Conservation (phyloP, 2,797 vertebrate genomes). For the Semotilus atromaculatus region DNA sequence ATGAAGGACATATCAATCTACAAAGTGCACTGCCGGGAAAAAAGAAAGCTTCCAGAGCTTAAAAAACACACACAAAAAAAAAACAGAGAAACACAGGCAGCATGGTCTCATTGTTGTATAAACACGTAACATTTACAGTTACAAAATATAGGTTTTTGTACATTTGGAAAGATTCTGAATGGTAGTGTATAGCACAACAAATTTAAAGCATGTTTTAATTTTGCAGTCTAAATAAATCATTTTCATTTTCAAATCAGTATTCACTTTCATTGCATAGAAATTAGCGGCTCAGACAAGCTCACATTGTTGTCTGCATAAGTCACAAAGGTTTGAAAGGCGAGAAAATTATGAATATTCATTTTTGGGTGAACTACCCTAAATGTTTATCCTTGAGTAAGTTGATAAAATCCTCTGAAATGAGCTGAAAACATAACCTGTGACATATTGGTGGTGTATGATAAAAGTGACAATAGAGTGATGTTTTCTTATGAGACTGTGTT, state of each 20-base stretch:
- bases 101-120: not conserved
- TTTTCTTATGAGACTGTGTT: not conserved
- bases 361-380: not conserved
- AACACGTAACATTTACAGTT: too few species aligned
- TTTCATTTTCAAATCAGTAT: not conserved
- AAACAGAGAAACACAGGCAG: not conserved
- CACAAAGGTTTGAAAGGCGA: not conserved
- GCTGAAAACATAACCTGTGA: not conserved
- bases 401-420: not conserved
- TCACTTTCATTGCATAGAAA: not conserved
- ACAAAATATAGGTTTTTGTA: too few species aligned
- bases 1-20: constrained; percentile 8
- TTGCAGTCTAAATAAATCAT: not conserved
- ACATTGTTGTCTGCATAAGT: not conserved
- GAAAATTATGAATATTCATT: not conserved
- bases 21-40: not conserved
- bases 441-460: not conserved
- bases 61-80: too few species aligned
- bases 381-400: not conserved
- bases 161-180: too few species aligned
- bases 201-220: not conserved
- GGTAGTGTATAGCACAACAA: not conserved
- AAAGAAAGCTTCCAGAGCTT: not conserved
- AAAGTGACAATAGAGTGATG: not conserved
- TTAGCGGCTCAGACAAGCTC: not conserved